Base-by-base conservation (phyloP, 2,113 vertebrate species). In the Phasianus colchicus region DNA sequence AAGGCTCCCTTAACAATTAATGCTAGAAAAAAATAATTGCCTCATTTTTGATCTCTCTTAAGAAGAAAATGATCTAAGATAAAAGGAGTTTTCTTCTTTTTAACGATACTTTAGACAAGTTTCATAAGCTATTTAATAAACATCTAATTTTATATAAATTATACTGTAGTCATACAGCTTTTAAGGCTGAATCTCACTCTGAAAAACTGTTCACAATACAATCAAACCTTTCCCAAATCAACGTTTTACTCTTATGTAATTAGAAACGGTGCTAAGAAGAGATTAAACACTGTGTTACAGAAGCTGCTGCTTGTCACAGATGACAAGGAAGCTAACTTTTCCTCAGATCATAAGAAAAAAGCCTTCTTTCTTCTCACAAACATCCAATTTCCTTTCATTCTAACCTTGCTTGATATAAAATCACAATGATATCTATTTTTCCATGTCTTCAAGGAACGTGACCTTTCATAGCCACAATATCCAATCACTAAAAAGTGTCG, bases 321-420 rank as follows among this genome's bases (percentile, higher is more conserved):
- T 80, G 47, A 32, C 24, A 27, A 78, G 42, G 47, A 75, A 88
- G 47, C 63, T 71, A 48, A 48, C 57, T 52, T 86, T 61, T 55
- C 47, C 50, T 88, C 66, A 60, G 15, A 54, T 82, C 61, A 54
- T 97, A 80, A 93, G 97, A 96, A 72, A 98, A 98, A 96, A 98
- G 96, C 47, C 95, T 96, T 92, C 95, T 29, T 97, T 98, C 87
- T 98, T 94, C 93, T 98, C 97, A 90, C 95, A 90, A 88, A 96
- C 96, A 94, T 97, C 83, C 25, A 87, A 67, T 71, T 97, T 97
- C 86, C 97, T 97, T 47, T 96, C 96, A 77, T 69, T 86, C 81
- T 87, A 13, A 92, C 79, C n/a, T 70, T 48, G 87, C 84, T 84
- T 73, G 34, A 94, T 94, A 78, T 94, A 90, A 95, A 97, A 96